Percentiles rank a stretch among this genome's conserved stretches.
phyloP scores from a whole-genome alignment of 2,888 invertebrate species.

The Ichneumoninae sp. region DNA sequence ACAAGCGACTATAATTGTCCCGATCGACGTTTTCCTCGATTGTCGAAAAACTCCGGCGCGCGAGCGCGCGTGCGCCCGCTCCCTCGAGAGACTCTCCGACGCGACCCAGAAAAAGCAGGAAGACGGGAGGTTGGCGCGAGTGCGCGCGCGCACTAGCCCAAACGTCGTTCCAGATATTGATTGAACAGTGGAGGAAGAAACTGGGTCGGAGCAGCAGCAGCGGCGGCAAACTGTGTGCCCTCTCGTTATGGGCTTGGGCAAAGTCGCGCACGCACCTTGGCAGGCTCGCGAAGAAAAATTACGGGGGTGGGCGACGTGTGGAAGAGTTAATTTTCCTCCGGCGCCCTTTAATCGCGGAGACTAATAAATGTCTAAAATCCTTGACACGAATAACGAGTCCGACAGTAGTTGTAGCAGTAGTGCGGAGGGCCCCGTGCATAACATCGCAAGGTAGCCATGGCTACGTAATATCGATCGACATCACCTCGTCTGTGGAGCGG shows the following conservation, averaged over 20 bases:
- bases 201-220: conserved; percentile 56
- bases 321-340: conserved; percentile 7
- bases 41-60: not conserved
- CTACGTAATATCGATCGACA: conserved; percentile 70
- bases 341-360: conserved; percentile 11
- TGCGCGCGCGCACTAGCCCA: conserved; percentile 22
- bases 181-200: conserved; percentile 58
- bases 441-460: conserved; percentile 67
- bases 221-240: conserved; percentile 8
- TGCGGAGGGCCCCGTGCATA: conserved; percentile 23
- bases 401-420: conserved; percentile 13
- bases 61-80: not conserved
- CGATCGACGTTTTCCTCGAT: conserved; percentile 2
- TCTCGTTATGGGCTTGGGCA: conserved; percentile 11
- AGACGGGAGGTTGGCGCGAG: not conserved
- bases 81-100: not conserved
- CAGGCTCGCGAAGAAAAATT: conserved; percentile 1
- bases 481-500: conserved; percentile 54
- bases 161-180: conserved; percentile 51
- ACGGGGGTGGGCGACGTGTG: not conserved
- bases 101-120: conserved; percentile 14
- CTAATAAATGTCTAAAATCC: conserved; percentile 60
- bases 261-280: conserved; percentile 13
- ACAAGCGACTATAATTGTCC: not conserved
- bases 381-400: conserved; percentile 63